phyloP scores from a whole-genome alignment of 2,888 invertebrate genomes.

The Epirrhoe tristata region DNA sequence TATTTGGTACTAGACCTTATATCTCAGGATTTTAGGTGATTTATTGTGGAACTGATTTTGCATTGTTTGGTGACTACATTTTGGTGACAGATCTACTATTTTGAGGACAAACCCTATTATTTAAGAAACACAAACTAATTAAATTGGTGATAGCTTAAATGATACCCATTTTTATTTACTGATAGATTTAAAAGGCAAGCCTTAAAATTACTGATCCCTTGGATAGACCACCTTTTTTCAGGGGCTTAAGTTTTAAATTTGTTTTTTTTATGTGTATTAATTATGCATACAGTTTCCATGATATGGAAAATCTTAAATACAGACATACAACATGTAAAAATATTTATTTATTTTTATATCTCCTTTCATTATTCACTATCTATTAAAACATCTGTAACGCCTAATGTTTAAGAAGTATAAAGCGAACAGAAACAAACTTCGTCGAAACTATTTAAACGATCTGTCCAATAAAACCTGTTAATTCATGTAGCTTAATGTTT shows the following conservation, averaged over 20 bases:
- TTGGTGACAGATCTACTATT: too few species aligned
- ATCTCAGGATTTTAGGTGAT: too few species aligned
- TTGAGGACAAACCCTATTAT: too few species aligned
- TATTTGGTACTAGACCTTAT: too few species aligned
- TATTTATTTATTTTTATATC: too few species aligned
- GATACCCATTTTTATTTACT: neutral
- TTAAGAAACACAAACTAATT: too few species aligned
- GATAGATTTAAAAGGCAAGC: neutral
- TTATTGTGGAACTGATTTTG: too few species aligned
- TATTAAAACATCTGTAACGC: conserved; percentile 18
- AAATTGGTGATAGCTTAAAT: too few species aligned
- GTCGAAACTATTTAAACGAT: conserved; percentile 3
- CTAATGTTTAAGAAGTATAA: conserved; percentile 8
- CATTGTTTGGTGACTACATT: too few species aligned
- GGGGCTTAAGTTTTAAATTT: neutral
- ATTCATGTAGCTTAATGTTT: neutral
- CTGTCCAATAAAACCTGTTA: neutral
- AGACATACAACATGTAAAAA: too few species aligned
- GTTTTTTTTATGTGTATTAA: neutral
- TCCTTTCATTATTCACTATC: conserved; percentile 9
- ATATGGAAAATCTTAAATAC: neutral
- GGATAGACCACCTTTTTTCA: neutral
- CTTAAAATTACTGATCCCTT: neutral
- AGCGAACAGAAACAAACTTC: conserved; percentile 6
- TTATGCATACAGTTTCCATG: neutral